phyloP scores from a whole-genome alignment of 1,140 invertebrate species.

The Philaenus spumarius region DNA sequence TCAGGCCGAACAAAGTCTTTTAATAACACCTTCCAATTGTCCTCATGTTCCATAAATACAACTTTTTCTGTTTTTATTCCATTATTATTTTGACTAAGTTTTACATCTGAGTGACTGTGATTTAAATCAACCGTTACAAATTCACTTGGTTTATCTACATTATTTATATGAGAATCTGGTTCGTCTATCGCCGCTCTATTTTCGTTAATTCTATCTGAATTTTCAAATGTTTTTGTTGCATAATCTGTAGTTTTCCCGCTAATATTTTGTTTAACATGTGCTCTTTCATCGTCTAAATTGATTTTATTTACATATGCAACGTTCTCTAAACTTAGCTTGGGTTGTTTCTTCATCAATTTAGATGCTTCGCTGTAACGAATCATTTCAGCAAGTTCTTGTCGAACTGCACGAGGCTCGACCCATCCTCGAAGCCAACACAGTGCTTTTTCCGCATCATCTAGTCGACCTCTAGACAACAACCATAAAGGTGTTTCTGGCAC shows the following conservation, averaged over 20 bases:
- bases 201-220: not conserved
- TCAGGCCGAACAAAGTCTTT: slow-evolving; percentile 43
- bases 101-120: not conserved
- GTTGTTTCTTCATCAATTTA: slow-evolving; percentile 5
- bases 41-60: slow-evolving; percentile 6
- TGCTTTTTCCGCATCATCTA: slow-evolving; percentile 43
- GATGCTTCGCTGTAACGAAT: slow-evolving; percentile 28
- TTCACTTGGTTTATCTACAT: slow-evolving; percentile 10
- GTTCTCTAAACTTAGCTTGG: not conserved
- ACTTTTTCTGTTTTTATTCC: slow-evolving; percentile 2
- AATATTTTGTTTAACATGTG: not conserved
- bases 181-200: not conserved
- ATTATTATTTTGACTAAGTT: not conserved
- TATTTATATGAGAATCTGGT: not conserved
- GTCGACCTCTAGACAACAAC: slow-evolving; percentile 45
- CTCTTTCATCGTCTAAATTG: slow-evolving; percentile 5
- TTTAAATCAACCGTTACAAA: slow-evolving; percentile 9
- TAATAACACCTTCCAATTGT: slow-evolving; percentile 14
- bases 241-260: not conserved
- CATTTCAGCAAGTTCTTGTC: slow-evolving; percentile 42
- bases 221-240: no score
- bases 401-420: slow-evolving; percentile 40
- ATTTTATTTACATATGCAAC: slow-evolving; percentile 9
- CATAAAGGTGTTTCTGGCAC: slow-evolving; percentile 61
- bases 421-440: slow-evolving; percentile 46